phyloP scores from a whole-genome alignment of 2,888 invertebrate genomes.

The Aleiodes testaceus region DNA sequence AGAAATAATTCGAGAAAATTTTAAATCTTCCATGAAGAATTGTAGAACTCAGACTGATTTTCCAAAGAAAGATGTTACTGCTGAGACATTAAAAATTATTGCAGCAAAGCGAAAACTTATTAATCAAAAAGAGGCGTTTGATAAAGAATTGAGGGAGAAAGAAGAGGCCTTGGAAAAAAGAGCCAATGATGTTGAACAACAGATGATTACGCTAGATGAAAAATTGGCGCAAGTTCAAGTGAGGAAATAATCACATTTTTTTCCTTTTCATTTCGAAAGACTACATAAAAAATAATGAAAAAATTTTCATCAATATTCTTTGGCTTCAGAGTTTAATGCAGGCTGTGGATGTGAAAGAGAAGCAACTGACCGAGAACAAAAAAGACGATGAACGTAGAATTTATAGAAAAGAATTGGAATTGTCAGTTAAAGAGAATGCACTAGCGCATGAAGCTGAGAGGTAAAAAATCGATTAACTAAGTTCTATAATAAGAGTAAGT shows the following conservation, averaged over 20 bases:
- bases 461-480: slow-evolving; percentile 48
- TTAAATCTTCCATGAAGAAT: background rate
- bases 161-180: slow-evolving; percentile 63
- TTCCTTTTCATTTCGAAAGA: background rate
- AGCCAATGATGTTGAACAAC: slow-evolving; percentile 60
- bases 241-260: background rate
- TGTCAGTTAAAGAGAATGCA: slow-evolving; percentile 63
- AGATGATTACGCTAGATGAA: slow-evolving; percentile 58
- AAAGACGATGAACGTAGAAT: slow-evolving; percentile 58
- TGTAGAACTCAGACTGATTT: slow-evolving; percentile 55
- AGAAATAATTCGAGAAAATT: background rate
- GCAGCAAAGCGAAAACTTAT: slow-evolving; percentile 60
- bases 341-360: slow-evolving; percentile 59
- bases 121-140: slow-evolving; percentile 62
- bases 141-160: slow-evolving; percentile 59
- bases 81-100: slow-evolving; percentile 50
- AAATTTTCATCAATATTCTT: slow-evolving; percentile 26
- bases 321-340: slow-evolving; percentile 61
- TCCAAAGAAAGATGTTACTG: slow-evolving; percentile 19
- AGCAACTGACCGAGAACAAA: slow-evolving; percentile 58
- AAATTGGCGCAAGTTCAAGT: slow-evolving; percentile 49
- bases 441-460: slow-evolving; percentile 63
- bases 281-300: background rate
- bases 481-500: too few relatives aligned
- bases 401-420: slow-evolving; percentile 62